These are phyloP conservation scores for Scophthalmus maximus DNA, from an alignment of 2,113 vertebrate species.

Conservation along the genomic window DNA sequence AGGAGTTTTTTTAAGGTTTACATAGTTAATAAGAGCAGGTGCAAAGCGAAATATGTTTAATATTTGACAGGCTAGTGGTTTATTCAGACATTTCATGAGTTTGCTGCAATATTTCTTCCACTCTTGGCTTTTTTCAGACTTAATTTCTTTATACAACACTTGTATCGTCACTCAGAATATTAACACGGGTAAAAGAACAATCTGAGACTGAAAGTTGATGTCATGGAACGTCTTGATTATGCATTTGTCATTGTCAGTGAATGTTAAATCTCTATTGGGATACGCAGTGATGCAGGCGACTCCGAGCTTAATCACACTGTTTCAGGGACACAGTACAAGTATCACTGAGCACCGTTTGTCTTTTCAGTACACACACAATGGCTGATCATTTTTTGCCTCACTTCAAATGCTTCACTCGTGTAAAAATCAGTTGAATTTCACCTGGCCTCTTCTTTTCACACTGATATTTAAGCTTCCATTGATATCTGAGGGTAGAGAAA, in stretches of 20 bases:
- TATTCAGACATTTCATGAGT: neutral
- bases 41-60: neutral
- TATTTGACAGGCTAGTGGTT: neutral
- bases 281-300: neutral
- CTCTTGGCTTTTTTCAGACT: constrained; percentile 1
- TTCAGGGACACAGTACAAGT: neutral
- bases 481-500: constrained; percentile 5
- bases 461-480: constrained; percentile 11
- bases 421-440: neutral
- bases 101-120: neutral
- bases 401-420: too few relatives aligned
- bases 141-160: neutral
- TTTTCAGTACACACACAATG: neutral
- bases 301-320: too few relatives aligned
- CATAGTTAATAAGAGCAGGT: neutral
- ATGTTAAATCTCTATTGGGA: constrained; percentile 2
- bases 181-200: neutral
- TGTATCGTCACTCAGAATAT: neutral
- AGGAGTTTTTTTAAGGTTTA: too few relatives aligned
- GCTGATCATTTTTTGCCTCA: neutral
- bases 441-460: neutral
- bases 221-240: constrained; percentile 4
- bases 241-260: neutral
- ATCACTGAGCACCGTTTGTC: constrained; percentile 1
- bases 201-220: neutral